A percentile compares a stretch with the other conserved stretches of the same genome.
Conservation (phyloP, 2,888 invertebrate genomes). For the Lepidochitona cinerea region DNA sequence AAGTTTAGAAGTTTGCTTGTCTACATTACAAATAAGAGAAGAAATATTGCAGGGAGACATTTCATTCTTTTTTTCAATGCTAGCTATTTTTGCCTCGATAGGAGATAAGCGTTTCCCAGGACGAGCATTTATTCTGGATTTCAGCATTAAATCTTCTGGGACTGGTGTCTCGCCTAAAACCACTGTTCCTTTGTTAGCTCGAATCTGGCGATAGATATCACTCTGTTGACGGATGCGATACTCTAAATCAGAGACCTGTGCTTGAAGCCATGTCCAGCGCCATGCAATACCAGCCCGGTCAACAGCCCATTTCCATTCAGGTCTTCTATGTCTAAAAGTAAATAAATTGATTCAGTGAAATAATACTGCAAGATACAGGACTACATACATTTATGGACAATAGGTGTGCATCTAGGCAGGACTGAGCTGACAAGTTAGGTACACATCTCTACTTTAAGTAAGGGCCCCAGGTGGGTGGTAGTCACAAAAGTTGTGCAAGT, state of each 20-base stretch:
- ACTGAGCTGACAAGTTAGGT: no score
- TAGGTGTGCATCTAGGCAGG: no score
- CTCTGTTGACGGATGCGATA: constrained; percentile 90
- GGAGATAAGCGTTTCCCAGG: constrained; percentile 17
- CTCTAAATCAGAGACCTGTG: constrained; percentile 93
- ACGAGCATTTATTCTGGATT: background rate
- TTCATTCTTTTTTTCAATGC: constrained; percentile 35
- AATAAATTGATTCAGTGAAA: no score
- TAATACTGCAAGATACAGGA: no score
- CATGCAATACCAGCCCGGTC: constrained; percentile 87
- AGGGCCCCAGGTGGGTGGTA: no score
- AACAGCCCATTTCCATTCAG: constrained; percentile 74
- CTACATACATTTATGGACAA: no score
- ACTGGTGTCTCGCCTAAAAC: constrained; percentile 63
- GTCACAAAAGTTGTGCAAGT: no score
- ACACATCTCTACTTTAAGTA: no score
- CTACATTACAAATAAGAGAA: constrained; percentile 60
- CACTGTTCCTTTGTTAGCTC: constrained; percentile 77
- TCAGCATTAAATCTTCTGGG: constrained; percentile 38
- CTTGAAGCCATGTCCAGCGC: constrained; percentile 92
- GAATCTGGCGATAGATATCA: constrained; percentile 78
- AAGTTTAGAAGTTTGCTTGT: constrained; percentile 60
- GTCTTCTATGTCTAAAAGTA: constrained; percentile 71
- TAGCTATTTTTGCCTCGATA: constrained; percentile 35
- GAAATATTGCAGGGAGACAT: constrained; percentile 62